Percentiles rank a stretch among this genome's conserved stretches.
Evolutionary conservation across 2,113 vertebrate genomes (phyloP).

Genomic region (Cyanistes caeruleus): DNA sequence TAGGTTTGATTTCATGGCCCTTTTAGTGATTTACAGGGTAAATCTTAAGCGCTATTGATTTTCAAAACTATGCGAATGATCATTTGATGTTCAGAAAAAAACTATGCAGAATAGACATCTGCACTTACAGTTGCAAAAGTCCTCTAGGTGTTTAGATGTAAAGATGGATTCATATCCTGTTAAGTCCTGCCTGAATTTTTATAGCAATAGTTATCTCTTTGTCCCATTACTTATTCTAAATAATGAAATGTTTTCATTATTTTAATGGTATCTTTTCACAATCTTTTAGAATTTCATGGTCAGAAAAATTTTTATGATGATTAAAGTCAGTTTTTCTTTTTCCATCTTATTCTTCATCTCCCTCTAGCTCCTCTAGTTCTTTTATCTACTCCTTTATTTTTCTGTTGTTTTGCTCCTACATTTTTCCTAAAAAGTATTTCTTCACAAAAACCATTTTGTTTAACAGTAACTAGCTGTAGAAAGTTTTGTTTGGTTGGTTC

Average conservation of each 20-base stretch:
- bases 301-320: background rate
- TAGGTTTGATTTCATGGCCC: background rate
- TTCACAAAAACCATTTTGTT: background rate
- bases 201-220: background rate
- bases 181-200: background rate
- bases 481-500: background rate
- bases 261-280: background rate
- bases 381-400: background rate
- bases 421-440: background rate
- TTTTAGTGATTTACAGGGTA: background rate
- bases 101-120: background rate
- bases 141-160: background rate
- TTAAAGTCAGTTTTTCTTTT: background rate
- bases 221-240: background rate
- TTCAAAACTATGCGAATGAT: background rate
- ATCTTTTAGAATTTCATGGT: background rate
- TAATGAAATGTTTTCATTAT: background rate
- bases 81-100: background rate
- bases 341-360: background rate
- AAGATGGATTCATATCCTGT: background rate
- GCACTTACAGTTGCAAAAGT: background rate
- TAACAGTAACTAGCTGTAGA: background rate
- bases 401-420: rapidly evolving
- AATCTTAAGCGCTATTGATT: background rate
- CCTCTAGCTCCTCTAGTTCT: background rate